A percentile compares a stretch with the other conserved stretches of the same genome.
These are phyloP conservation scores for Brachypterus glaber DNA, from an alignment of 2,888 invertebrate species.

Conservation along the genomic window DNA sequence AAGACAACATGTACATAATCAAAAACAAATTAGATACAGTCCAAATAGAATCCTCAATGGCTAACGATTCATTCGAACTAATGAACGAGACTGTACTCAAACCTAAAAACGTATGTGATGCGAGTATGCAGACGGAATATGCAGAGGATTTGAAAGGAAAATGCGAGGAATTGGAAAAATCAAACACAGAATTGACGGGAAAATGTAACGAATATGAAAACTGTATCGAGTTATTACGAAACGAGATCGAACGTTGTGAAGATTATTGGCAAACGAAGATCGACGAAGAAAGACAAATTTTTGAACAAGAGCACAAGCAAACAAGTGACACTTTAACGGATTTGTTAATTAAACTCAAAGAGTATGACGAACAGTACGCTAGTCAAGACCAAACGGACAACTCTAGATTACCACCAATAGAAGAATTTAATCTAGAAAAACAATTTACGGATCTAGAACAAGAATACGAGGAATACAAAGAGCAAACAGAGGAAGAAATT, in stretches of 20 bases:
- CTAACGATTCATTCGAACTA: slow-evolving; percentile 9
- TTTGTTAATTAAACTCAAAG: slow-evolving; percentile 63
- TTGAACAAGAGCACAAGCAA: slow-evolving; percentile 65
- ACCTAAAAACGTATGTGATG: slow-evolving; percentile 18
- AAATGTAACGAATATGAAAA: slow-evolving; percentile 60
- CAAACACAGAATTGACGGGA: slow-evolving; percentile 38
- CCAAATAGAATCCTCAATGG: slow-evolving; percentile 12
- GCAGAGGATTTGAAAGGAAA: slow-evolving; percentile 23
- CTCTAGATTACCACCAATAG: slow-evolving; percentile 67
- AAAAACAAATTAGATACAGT: slow-evolving; percentile 23
- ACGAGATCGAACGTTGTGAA: slow-evolving; percentile 76
- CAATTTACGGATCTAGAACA: slow-evolving; percentile 62
- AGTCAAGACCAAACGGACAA: slow-evolving; percentile 41
- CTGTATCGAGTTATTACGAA: slow-evolving; percentile 63
- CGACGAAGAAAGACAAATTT: slow-evolving; percentile 64
- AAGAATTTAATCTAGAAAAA: slow-evolving; percentile 60
- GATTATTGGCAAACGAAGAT: slow-evolving; percentile 78
- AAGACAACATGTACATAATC: slow-evolving; percentile 28
- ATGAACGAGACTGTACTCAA: slow-evolving; percentile 5
- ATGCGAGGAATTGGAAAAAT: slow-evolving; percentile 26
- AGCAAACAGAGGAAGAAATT: slow-evolving; percentile 44
- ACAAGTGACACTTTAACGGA: slow-evolving; percentile 69
- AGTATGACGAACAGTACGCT: slow-evolving; percentile 68
- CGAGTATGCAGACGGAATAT: slow-evolving; percentile 25
- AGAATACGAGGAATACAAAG: slow-evolving; percentile 53